These are phyloP conservation scores for Typhlomys cinereus DNA, from an alignment of 2,113 vertebrate species.

Conservation along the genomic window DNA sequence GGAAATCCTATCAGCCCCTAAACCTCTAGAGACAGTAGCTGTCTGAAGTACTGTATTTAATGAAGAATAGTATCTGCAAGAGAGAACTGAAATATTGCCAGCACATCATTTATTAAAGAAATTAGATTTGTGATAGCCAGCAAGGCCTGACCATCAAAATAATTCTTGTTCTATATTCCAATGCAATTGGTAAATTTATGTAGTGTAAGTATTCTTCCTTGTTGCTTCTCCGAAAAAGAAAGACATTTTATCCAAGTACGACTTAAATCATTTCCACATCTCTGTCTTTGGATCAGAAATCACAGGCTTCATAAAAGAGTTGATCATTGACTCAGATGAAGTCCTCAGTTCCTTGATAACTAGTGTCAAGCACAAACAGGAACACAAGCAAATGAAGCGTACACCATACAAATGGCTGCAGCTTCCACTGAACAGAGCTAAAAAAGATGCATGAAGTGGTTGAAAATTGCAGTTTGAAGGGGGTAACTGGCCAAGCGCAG, in stretches of 20 bases:
- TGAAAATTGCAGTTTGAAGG: background rate
- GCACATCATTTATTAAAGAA: background rate
- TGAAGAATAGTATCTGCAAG: constrained; percentile 15
- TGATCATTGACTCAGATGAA: constrained; percentile 8
- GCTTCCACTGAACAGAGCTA: background rate
- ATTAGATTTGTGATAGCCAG: background rate
- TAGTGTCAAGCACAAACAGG: constrained; percentile 38
- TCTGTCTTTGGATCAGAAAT: constrained; percentile 38
- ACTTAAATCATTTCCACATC: background rate
- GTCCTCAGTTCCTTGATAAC: background rate
- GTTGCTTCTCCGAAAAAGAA: constrained; percentile 3
- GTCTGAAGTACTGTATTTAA: background rate
- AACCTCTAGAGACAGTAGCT: background rate
- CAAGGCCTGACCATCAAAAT: constrained; percentile 29
- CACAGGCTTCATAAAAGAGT: background rate
- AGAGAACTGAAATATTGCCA: background rate
- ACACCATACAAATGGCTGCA: background rate
- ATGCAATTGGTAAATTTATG: background rate
- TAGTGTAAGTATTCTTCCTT: background rate
- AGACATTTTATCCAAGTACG: background rate
- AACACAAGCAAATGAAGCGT: background rate
- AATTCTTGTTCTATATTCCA: constrained; percentile 37
- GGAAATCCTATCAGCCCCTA: background rate
- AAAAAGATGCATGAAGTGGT: background rate
- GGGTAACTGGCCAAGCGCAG: background rate